Conservation (phyloP, 1,140 invertebrate species). For the Monomorium pharaonis region DNA sequence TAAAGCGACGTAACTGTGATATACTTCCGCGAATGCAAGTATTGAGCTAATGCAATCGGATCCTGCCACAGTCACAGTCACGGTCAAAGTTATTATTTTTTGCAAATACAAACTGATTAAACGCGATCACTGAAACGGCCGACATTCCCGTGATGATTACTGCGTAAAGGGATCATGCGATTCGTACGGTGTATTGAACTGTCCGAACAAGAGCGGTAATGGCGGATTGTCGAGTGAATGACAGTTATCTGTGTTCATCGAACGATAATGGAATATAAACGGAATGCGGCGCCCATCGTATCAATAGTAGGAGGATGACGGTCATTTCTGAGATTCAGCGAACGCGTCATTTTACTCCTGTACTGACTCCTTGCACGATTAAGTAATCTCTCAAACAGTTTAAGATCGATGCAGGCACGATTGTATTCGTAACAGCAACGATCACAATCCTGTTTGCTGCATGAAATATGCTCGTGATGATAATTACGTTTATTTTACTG, state of each 20-base stretch:
- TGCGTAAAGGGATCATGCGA: background rate
- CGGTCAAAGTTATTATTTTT: slow-evolving; percentile 37
- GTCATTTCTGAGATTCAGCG: background rate
- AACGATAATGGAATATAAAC: slow-evolving; percentile 52
- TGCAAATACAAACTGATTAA: slow-evolving; percentile 23
- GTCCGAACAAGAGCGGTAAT: slow-evolving; percentile 33
- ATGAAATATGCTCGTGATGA: background rate
- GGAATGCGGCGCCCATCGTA: slow-evolving; percentile 2
- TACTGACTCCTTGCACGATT: background rate
- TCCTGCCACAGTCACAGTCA: background rate
- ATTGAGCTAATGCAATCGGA: slow-evolving; percentile 35
- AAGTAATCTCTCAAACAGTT: background rate
- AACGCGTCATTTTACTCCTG: slow-evolving; percentile 21
- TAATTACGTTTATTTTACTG: background rate
- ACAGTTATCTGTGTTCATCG: slow-evolving; percentile 41
- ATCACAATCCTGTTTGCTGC: background rate
- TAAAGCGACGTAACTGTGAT: slow-evolving; percentile 23
- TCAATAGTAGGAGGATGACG: slow-evolving; percentile 8
- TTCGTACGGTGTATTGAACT: slow-evolving; percentile 13
- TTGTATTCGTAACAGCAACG: background rate
- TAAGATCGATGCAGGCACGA: background rate
- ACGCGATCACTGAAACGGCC: background rate
- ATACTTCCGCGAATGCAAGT: slow-evolving; percentile 16
- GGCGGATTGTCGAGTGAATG: slow-evolving; percentile 39
- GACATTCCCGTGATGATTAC: slow-evolving; percentile 19